A percentile compares a stretch with the other conserved stretches of the same genome.
Conservation (phyloP, 2,113 vertebrate species). For the Phrynosoma blainvillii region DNA sequence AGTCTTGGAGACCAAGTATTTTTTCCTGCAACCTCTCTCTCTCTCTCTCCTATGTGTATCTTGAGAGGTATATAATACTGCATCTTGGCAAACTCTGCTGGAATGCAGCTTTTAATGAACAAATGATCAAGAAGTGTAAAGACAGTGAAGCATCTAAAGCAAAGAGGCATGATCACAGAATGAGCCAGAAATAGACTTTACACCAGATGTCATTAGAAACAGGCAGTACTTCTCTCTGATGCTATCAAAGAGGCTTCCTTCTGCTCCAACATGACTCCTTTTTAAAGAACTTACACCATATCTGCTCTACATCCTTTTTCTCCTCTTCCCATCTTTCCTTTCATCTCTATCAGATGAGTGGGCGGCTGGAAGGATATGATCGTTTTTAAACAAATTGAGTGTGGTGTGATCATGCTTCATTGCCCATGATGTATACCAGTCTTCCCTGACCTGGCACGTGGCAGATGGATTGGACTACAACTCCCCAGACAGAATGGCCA, state of each 20-base stretch:
- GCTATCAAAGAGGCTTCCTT: neutral
- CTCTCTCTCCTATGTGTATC: constrained; percentile 40
- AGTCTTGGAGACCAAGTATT: constrained; percentile 64
- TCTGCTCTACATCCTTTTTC: accelerated
- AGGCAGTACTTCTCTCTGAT: constrained; percentile 41
- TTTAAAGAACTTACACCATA: neutral
- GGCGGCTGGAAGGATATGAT: neutral
- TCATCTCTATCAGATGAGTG: accelerated
- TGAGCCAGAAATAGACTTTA: constrained; percentile 55
- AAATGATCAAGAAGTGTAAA: constrained; percentile 71
- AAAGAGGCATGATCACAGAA: constrained; percentile 60
- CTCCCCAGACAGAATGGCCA: neutral
- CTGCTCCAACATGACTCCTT: constrained; percentile 14
- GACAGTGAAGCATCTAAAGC: constrained; percentile 60
- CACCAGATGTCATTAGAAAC: accelerated
- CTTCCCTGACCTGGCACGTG: neutral
- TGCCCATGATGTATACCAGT: neutral
- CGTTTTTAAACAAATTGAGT: neutral
- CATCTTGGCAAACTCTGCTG: constrained; percentile 69
- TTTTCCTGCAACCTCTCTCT: constrained; percentile 26
- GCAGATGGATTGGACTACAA: neutral
- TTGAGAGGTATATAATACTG: constrained; percentile 55
- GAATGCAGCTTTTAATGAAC: constrained; percentile 72
- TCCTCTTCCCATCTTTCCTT: neutral
- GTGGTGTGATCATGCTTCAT: neutral